Evolutionary conservation across 1,140 invertebrate species (phyloP).

Genomic region (Plectrocnemia conspersa): DNA sequence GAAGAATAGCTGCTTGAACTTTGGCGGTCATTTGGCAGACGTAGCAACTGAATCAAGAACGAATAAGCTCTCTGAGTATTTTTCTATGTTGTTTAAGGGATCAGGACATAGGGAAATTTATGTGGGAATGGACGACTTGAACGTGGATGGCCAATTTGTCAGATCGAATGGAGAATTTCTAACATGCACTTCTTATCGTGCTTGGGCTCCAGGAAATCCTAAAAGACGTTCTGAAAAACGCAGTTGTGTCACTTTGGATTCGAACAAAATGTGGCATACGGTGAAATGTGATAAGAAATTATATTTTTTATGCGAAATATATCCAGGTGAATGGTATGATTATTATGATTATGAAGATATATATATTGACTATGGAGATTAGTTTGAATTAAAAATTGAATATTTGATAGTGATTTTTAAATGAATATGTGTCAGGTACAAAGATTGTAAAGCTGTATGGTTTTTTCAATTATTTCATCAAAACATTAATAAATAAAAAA

Average conservation of each 20-base stretch:
- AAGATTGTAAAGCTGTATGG: too few species aligned
- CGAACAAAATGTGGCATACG: constrained; percentile 53
- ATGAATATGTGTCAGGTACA: too few species aligned
- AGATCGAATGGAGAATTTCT: constrained; percentile 52
- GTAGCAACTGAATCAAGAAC: constrained; percentile 55
- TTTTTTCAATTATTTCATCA: too few species aligned
- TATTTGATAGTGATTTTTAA: too few species aligned
- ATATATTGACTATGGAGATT: too few species aligned
- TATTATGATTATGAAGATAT: constrained; percentile 27
- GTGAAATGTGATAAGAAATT: constrained; percentile 49
- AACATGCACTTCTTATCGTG: constrained; percentile 56
- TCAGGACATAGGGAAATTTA: constrained; percentile 46
- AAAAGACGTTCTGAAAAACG: constrained; percentile 41
- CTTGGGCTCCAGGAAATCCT: constrained; percentile 63
- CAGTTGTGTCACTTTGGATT: constrained; percentile 55
- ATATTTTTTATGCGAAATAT: constrained; percentile 59
- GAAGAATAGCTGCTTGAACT: constrained; percentile 47
- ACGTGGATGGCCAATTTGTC: constrained; percentile 41
- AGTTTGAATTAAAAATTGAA: too few species aligned
- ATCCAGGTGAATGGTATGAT: constrained; percentile 44
- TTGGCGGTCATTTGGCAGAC: constrained; percentile 55
- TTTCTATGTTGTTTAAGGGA: constrained; percentile 38
- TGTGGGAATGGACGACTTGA: constrained; percentile 53
- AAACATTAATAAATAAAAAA: too few species aligned
- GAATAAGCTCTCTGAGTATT: constrained; percentile 49